phyloP scores from a whole-genome alignment of 2,113 vertebrate genomes.

The Zosterops lateralis region DNA sequence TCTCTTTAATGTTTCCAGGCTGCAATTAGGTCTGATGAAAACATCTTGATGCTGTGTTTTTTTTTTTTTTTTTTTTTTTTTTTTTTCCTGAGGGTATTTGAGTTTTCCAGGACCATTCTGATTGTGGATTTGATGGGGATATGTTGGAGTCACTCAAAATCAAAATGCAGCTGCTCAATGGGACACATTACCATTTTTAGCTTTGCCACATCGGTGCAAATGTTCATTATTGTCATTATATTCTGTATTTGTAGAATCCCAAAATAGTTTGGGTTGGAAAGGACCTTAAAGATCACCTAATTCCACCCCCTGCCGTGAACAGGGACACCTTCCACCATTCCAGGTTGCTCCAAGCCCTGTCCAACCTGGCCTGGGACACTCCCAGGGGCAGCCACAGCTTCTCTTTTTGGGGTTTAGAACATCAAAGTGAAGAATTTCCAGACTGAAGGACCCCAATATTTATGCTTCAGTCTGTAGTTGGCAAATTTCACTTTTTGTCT shows the following conservation, averaged over 20 bases:
- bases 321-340: not conserved
- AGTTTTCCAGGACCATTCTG: not conserved
- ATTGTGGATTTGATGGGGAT: not conserved
- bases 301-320: not conserved
- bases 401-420: not conserved
- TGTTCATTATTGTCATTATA: not conserved
- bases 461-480: not conserved
- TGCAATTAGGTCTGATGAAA: not conserved
- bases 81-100: not conserved
- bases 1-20: not conserved
- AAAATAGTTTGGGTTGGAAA: not conserved
- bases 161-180: not conserved
- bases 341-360: accelerated
- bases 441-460: not conserved
- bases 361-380: not conserved
- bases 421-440: not conserved
- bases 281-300: accelerated
- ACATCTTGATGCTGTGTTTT: not conserved
- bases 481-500: not conserved
- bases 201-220: not conserved
- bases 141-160: not conserved
- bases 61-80: not conserved
- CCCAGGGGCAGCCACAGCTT: not conserved
- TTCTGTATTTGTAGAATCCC: not conserved
- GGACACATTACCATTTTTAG: not conserved